Conservation (phyloP, 2,113 vertebrate species). For the Zosterops borbonicus region DNA sequence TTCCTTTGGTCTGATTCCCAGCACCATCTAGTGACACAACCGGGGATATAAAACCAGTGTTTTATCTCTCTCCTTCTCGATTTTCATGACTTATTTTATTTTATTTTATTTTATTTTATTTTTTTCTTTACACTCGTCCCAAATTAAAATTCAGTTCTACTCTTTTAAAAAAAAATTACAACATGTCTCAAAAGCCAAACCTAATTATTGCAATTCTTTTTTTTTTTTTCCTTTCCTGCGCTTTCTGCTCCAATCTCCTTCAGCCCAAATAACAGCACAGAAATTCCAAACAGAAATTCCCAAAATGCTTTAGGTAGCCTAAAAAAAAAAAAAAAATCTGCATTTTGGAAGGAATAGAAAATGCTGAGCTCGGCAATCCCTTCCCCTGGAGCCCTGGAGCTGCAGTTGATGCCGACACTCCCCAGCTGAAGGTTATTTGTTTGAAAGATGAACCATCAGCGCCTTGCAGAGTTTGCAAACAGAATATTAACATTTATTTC, state of each 20-base stretch:
- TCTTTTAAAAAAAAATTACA: not conserved
- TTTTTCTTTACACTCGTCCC: not conserved
- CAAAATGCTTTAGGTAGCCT: not conserved
- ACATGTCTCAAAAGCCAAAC: not conserved
- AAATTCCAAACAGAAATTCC: not conserved
- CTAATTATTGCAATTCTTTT: too few species aligned
- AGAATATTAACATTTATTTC: too few species aligned
- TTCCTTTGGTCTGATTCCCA: not conserved
- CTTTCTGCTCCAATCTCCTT: not conserved
- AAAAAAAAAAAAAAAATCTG: not conserved
- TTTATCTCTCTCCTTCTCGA: fast-evolving
- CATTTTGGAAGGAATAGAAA: not conserved
- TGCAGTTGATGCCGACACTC: not conserved
- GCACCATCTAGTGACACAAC: constrained; percentile 33
- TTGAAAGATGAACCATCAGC: not conserved
- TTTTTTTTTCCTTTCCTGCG: not conserved
- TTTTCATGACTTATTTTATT: not conserved
- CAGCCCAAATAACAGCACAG: not conserved
- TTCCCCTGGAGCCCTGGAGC: not conserved
- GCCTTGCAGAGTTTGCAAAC: not conserved
- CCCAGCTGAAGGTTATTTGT: not conserved
- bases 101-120: too few species aligned
- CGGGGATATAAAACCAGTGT: not conserved
- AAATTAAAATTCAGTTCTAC: not conserved
- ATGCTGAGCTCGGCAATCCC: not conserved